These are phyloP conservation scores for Alethe diademata DNA, from an alignment of 2,113 vertebrate species.

Conservation along the genomic window DNA sequence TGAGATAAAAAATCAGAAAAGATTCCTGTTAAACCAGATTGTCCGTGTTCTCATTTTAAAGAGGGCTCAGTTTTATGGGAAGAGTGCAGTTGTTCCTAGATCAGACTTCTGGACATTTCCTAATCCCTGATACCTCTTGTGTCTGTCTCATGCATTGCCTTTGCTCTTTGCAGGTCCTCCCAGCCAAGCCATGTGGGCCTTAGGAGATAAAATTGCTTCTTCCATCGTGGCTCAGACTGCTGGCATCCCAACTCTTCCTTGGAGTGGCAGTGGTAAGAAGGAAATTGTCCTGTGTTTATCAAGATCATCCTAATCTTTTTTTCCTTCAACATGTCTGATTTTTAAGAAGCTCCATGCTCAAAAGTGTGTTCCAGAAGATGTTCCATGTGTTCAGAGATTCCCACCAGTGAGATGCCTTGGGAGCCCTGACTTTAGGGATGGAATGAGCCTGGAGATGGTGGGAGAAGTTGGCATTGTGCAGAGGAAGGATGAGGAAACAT, in stretches of 20 bases:
- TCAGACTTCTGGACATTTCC: not conserved
- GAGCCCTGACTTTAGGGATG: conserved; percentile 58
- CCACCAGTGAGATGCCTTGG: conserved; percentile 9
- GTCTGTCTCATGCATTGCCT: not conserved
- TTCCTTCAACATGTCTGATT: not conserved
- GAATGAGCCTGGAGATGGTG: conserved; percentile 50
- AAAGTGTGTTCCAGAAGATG: not conserved
- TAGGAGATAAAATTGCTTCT: conserved; percentile 98
- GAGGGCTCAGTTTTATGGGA: not conserved
- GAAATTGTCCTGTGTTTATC: not conserved
- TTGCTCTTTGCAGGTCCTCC: conserved; percentile 85
- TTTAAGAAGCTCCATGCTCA: not conserved
- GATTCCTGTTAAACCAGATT: not conserved
- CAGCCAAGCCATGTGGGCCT: conserved; percentile 98
- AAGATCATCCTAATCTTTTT: not conserved
- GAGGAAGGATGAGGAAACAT: not conserved
- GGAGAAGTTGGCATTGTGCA: conserved; percentile 20
- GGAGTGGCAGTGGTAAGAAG: conserved; percentile 90
- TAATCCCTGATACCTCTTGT: not conserved
- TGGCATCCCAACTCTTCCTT: conserved; percentile 95
- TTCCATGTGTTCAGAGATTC: not conserved
- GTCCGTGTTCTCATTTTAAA: not conserved
- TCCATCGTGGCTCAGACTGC: conserved; percentile 98
- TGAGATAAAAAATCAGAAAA: not conserved
- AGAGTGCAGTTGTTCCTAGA: not conserved